Evolutionary conservation across 2,113 vertebrate species (phyloP).

Genomic region (Engraulis encrasicolus): DNA sequence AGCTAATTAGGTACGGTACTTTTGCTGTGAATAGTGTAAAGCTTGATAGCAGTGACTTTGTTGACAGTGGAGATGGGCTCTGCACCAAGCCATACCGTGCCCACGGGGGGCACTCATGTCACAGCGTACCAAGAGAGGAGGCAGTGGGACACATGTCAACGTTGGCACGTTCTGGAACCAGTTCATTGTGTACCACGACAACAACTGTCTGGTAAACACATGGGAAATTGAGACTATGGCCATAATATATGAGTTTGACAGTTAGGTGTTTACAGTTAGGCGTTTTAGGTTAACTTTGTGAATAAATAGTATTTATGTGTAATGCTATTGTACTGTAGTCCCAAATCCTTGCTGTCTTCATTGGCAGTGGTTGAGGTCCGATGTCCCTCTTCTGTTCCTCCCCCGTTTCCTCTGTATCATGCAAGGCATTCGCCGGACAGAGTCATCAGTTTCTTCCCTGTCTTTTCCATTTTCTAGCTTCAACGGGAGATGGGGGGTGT

Average conservation of each 20-base stretch:
- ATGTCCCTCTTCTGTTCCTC: constrained; percentile 45
- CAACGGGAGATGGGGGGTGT: constrained; percentile 46
- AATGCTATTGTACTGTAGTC: not conserved
- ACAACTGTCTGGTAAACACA: constrained; percentile 78
- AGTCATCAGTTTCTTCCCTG: constrained; percentile 47
- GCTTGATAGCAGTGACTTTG: constrained; percentile 76
- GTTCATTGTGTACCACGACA: constrained; percentile 86
- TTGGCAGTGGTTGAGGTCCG: constrained; percentile 74
- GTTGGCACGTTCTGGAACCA: constrained; percentile 82
- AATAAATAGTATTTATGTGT: not conserved
- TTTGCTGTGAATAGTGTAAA: constrained; percentile 80
- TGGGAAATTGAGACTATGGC: not conserved
- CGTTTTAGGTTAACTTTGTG: not conserved
- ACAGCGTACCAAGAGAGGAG: constrained; percentile 89
- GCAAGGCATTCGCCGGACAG: constrained; percentile 27
- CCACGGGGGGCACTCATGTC: constrained; percentile 83
- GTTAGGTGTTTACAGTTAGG: not conserved
- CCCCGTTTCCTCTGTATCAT: constrained; percentile 42
- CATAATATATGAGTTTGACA: not conserved
- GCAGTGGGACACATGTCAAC: constrained; percentile 63
- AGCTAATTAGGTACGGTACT: constrained; percentile 78
- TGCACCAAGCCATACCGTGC: constrained; percentile 87
- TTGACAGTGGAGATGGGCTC: constrained; percentile 75
- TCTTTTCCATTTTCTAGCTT: constrained; percentile 50
- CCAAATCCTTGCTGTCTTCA: constrained; percentile 83